Conservation (phyloP, 2,797 vertebrate species). For the Macropodus opercularis region DNA sequence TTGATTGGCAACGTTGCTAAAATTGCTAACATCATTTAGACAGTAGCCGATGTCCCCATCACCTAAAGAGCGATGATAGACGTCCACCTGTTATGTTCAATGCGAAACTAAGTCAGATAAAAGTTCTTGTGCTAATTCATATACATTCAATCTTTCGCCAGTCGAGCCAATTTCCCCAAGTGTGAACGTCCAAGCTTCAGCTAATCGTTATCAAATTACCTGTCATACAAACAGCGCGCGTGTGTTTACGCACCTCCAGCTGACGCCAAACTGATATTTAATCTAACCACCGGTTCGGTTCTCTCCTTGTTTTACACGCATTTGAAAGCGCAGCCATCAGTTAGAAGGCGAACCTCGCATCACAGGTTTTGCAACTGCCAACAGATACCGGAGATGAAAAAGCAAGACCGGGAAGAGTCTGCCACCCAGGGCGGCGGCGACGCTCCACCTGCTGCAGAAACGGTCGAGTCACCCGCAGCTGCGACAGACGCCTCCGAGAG, state of each 20-base stretch:
- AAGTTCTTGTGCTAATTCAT: not conserved
- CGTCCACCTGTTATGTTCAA: not conserved
- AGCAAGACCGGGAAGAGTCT: constrained; percentile 77
- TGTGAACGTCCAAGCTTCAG: not conserved
- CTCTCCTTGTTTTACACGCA: not conserved
- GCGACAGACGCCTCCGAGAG: constrained; percentile 50
- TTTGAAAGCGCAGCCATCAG: not conserved
- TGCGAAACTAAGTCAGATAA: not conserved
- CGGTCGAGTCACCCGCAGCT: constrained; percentile 48
- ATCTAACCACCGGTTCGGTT: not conserved
- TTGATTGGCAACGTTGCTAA: not conserved
- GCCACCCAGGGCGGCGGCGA: constrained; percentile 50
- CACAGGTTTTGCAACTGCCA: not conserved
- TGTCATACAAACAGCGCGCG: not conserved
- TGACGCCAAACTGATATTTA: not conserved
- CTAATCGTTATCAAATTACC: not conserved
- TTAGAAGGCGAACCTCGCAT: too few species aligned
- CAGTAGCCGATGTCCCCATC: not conserved
- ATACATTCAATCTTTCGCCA: too few species aligned
- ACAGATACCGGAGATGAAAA: constrained; percentile 72
- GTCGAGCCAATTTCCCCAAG: too few species aligned
- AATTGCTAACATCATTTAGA: not conserved
- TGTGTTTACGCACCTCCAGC: not conserved
- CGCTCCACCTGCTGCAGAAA: constrained; percentile 42
- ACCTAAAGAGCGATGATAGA: not conserved